phyloP scores from a whole-genome alignment of 1,140 invertebrate genomes.

The Zaprionus ornatus region DNA sequence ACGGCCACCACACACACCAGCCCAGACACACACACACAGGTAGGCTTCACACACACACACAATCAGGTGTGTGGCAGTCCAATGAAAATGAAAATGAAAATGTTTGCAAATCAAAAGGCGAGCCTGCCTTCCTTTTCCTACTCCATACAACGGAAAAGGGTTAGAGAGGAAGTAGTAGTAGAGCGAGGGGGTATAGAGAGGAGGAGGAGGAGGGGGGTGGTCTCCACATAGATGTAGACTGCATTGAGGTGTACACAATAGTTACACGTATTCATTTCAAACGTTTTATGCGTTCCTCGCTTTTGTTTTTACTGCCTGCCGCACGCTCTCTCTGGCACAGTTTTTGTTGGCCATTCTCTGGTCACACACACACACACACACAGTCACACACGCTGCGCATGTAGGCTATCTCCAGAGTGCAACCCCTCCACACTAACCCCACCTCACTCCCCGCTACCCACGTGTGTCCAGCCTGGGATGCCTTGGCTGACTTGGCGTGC shows the following conservation, averaged over 20 bases:
- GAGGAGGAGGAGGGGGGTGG: background rate
- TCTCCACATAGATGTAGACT: background rate
- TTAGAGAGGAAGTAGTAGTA: background rate
- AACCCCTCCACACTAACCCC: too few relatives aligned
- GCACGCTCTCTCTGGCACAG: slow-evolving; percentile 57
- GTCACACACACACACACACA: slow-evolving; percentile 10
- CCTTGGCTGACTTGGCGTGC: slow-evolving; percentile 56
- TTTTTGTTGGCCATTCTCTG: slow-evolving; percentile 50
- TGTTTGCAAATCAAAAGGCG: slow-evolving; percentile 72
- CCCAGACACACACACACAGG: slow-evolving; percentile 14
- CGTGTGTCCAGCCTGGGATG: background rate
- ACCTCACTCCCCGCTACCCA: background rate
- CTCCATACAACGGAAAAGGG: too few relatives aligned
- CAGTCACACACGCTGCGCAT: background rate
- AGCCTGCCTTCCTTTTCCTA: slow-evolving; percentile 4
- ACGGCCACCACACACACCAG: slow-evolving; percentile 32
- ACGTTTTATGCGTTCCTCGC: slow-evolving; percentile 75
- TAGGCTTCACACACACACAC: slow-evolving; percentile 28
- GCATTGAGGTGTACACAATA: slow-evolving; percentile 42
- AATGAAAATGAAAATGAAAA: slow-evolving; percentile 55
- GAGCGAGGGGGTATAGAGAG: background rate
- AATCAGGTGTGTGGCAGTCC: slow-evolving; percentile 35
- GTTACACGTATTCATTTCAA: slow-evolving; percentile 78
- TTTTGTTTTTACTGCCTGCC: slow-evolving; percentile 67
- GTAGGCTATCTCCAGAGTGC: background rate